These are phyloP conservation scores for Myotis myotis DNA, from an alignment of 2,797 vertebrate species.

Conservation along the genomic window DNA sequence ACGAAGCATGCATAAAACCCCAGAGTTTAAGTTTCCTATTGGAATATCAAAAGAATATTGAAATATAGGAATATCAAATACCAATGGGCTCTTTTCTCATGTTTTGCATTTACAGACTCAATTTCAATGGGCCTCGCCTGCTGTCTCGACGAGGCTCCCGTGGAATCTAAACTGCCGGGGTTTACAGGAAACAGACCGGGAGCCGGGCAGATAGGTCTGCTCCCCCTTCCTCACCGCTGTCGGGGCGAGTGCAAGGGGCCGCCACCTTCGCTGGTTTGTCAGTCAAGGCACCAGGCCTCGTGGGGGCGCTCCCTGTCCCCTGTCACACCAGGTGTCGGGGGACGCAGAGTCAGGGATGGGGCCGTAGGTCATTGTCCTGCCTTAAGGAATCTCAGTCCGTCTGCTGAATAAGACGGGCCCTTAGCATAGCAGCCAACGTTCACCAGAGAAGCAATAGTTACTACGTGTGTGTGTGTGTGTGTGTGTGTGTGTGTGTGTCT, in stretches of 20 bases:
- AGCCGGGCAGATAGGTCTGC: slow-evolving; percentile 77
- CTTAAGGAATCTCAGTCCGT: not conserved
- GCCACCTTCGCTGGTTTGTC: not conserved
- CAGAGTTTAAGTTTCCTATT: slow-evolving; percentile 85
- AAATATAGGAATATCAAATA: slow-evolving; percentile 86
- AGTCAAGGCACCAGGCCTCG: not conserved
- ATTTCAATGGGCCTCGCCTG: slow-evolving; percentile 76
- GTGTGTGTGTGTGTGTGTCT: accelerated
- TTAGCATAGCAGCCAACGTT: not conserved
- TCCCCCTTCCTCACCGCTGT: not conserved
- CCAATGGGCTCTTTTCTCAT: slow-evolving; percentile 81
- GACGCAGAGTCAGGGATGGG: not conserved
- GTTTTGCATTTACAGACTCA: slow-evolving; percentile 84
- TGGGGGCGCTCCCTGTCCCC: accelerated
- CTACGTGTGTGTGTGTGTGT: not conserved
- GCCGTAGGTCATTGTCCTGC: not conserved
- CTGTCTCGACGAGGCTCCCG: slow-evolving; percentile 75
- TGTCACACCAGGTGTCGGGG: not conserved
- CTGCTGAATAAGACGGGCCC: not conserved
- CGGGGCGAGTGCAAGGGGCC: not conserved
- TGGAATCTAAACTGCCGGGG: slow-evolving; percentile 77
- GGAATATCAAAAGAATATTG: slow-evolving; percentile 88
- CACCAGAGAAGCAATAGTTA: not conserved
- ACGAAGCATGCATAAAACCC: slow-evolving; percentile 85
- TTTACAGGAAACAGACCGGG: slow-evolving; percentile 86